Conservation (phyloP, 2,797 vertebrate species). For the Tiaroga cobitis region DNA sequence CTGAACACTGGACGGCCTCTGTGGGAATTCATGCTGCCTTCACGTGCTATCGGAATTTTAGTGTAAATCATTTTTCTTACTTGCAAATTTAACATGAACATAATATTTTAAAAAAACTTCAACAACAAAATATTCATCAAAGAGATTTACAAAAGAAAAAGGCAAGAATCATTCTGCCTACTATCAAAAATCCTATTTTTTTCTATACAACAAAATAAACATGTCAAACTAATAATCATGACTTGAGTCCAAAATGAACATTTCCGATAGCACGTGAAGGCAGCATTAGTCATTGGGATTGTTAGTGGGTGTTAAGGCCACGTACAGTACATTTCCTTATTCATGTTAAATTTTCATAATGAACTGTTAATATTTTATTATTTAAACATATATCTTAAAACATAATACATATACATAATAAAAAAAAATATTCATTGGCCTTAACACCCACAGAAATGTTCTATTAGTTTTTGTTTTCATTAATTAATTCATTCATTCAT, state of each 20-base stretch:
- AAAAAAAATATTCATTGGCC: not conserved
- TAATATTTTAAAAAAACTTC: not conserved
- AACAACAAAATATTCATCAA: not conserved
- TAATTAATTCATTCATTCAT: not conserved
- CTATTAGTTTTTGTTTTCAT: too few species aligned
- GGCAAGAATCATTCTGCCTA: not conserved
- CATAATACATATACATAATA: not conserved
- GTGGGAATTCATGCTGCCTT: not conserved
- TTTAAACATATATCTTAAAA: not conserved
- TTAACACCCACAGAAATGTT: not conserved
- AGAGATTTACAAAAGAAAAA: not conserved
- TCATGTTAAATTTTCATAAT: too few species aligned
- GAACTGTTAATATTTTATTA: too few species aligned
- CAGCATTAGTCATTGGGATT: not conserved
- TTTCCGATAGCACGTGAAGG: not conserved
- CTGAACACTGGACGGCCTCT: not conserved
- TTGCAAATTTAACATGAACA: not conserved
- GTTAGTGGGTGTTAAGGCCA: not conserved
- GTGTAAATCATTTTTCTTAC: rapidly evolving
- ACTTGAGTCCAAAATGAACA: not conserved
- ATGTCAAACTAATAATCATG: not conserved
- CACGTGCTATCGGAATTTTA: not conserved
- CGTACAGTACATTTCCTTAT: not conserved
- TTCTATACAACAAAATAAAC: not conserved
- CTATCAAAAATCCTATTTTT: too few species aligned